Evolutionary conservation across 2,888 invertebrate genomes (phyloP), one percentile per base, ranked within the genome.

Genomic region (Odontocolon sp.): DNA sequence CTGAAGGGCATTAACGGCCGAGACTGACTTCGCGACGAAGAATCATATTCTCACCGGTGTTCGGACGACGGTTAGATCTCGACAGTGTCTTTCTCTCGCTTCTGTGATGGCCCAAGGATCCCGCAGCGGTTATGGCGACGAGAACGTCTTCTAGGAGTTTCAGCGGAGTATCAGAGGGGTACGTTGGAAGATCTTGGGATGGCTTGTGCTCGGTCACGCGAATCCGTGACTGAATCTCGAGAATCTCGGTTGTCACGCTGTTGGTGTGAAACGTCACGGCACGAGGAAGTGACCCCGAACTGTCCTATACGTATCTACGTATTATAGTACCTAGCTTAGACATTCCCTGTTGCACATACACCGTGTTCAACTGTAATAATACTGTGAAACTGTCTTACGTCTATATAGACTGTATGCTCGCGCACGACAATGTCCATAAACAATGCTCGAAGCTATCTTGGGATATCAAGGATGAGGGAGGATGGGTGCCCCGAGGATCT

Each of bases 231-330:
- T 75, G 82, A 81, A 84, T 86, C 84, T 82, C 81, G 80, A 76
- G 85, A 84, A 76, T 77, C 85, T 86, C 85, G 79, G 80, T 82
- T 87, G 87, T 86, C 86, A 86, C 83, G 84, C 79, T 71, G 67
- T 57, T 80, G 84, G 84, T 83, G 87, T 85, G 85, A 87, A 86
- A 84, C 85, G 84, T 86, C 83, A 83, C 80, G 85, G 83, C 84
- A 85, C 85, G 82, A 86, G 87, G 87, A 87, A 87, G 83, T 87
- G 87, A 87, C 87, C 87, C 85, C 84, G 84, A 87, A 87, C 85
- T 84, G 87, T 87, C 86, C 80, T 56, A 11, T 33, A 38, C 47
- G 47, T 50, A 26, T 11, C 8, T 28, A 26, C 26, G 26, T 42
- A 8, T 40, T 61, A 16, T 16, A 14, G 11, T 16, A 6, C 18